Conservation (phyloP, 2,888 invertebrate species). For the Nomada ferruginata region DNA sequence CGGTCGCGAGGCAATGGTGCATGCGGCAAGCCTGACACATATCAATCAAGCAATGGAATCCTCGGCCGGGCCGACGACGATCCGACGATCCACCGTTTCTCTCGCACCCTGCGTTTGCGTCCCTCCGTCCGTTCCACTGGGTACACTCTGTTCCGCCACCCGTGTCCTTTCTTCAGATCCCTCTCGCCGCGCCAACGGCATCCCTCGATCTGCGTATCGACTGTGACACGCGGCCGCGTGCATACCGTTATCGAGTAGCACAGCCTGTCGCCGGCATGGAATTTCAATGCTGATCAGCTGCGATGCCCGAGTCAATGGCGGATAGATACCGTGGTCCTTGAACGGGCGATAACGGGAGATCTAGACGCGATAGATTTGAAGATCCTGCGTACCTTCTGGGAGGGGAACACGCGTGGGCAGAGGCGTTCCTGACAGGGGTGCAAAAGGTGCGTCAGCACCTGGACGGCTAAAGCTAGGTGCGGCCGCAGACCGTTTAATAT, state of each 20-base stretch:
- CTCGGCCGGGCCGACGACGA: constrained; percentile 61
- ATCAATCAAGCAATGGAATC: constrained; percentile 79
- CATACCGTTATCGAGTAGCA: constrained; percentile 60
- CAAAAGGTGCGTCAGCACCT: no score
- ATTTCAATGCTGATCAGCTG: constrained; percentile 66
- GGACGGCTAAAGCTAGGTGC: no score
- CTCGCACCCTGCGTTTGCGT: constrained; percentile 4
- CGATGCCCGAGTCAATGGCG: constrained; percentile 56
- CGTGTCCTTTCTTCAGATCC: background rate
- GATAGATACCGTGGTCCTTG: constrained; percentile 54
- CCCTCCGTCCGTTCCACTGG: constrained; percentile 13
- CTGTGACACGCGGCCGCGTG: constrained; percentile 50
- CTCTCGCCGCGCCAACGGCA: background rate
- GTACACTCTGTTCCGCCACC: background rate
- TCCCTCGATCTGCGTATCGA: constrained; percentile 32
- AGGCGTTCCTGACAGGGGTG: no score
- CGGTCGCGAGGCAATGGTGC: constrained; percentile 71
- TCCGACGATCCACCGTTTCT: constrained; percentile 55
- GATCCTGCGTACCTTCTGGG: no score
- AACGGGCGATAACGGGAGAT: constrained; percentile 20
- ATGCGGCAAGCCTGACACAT: constrained; percentile 78
- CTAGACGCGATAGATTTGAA: background rate
- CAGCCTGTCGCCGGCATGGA: constrained; percentile 55
- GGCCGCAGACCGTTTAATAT: no score
- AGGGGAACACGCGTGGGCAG: no score